These are phyloP conservation scores for Sorex araneus DNA, from an alignment of 2,113 vertebrate species.

Conservation along the genomic window DNA sequence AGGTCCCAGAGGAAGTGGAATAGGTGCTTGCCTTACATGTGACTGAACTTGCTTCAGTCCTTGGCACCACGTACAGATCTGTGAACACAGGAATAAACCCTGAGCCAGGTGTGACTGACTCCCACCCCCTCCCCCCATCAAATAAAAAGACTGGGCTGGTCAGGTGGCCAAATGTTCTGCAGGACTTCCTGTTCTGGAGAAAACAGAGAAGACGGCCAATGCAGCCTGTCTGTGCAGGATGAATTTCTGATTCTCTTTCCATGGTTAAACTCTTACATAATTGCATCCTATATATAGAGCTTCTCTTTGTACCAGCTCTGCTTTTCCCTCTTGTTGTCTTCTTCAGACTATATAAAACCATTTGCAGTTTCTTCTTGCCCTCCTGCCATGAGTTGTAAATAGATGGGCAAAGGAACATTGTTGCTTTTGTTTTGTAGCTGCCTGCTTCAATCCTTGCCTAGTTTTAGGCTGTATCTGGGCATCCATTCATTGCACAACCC, in stretches of 20 bases:
- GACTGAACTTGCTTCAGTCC: no score
- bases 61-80: no score
- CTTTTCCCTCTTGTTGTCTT: slow-evolving; percentile 35
- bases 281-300: slow-evolving; percentile 58
- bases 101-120: no score
- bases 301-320: slow-evolving; percentile 71
- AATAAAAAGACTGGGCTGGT: background rate
- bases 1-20: no score
- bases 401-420: slow-evolving; percentile 61
- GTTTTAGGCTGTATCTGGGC: slow-evolving; percentile 47
- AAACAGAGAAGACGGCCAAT: background rate
- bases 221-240: background rate
- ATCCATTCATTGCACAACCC: background rate
- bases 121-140: no score
- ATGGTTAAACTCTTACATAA: slow-evolving; percentile 79
- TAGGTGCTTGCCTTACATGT: no score
- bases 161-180: background rate
- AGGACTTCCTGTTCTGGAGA: slow-evolving; percentile 51
- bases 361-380: slow-evolving; percentile 70
- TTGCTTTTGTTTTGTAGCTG: background rate
- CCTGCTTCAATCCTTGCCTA: background rate
- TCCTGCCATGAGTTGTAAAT: slow-evolving; percentile 60
- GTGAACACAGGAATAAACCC: no score
- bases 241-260: slow-evolving; percentile 36
- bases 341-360: slow-evolving; percentile 37